Conservation (phyloP, 2,888 invertebrate species). For the Labia minor region DNA sequence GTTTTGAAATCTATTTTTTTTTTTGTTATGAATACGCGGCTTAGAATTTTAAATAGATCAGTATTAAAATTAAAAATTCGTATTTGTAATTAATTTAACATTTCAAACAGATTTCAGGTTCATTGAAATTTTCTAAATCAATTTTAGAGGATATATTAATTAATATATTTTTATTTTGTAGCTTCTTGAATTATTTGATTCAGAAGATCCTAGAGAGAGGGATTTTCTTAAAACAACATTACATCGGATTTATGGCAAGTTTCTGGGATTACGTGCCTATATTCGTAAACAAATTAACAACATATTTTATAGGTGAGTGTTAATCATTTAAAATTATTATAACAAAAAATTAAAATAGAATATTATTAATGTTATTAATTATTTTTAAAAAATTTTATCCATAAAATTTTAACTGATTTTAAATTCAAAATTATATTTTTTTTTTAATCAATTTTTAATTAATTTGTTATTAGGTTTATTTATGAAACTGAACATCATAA, state of each 20-base stretch:
- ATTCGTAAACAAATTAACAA: slow-evolving; percentile 98
- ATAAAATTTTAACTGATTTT: too few species aligned
- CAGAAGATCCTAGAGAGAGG: slow-evolving; percentile 90
- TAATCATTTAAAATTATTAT: too few species aligned
- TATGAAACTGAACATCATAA: slow-evolving; percentile 98
- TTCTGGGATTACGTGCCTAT: slow-evolving; percentile 87
- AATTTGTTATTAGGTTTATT: slow-evolving; percentile 92
- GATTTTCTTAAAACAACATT: slow-evolving; percentile 96
- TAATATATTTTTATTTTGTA: slow-evolving; percentile 43
- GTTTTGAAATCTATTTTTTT: too few species aligned
- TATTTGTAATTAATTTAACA: too few species aligned
- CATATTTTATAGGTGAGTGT: slow-evolving; percentile 72
- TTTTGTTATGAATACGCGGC: too few species aligned
- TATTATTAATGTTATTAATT: neutral
- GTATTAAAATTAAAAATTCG: too few species aligned
- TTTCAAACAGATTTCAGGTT: too few species aligned
- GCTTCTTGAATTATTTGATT: slow-evolving; percentile 91
- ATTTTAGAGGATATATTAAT: too few species aligned
- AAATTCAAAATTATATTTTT: too few species aligned
- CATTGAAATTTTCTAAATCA: too few species aligned
- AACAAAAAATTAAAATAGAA: neutral
- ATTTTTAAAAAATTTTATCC: neutral
- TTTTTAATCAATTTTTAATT: too few species aligned
- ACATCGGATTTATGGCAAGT: slow-evolving; percentile 96
- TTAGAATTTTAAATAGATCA: too few species aligned